These are phyloP conservation scores for Dermolepida albohirtum DNA, from an alignment of 2,888 invertebrate genomes.

Conservation along the genomic window DNA sequence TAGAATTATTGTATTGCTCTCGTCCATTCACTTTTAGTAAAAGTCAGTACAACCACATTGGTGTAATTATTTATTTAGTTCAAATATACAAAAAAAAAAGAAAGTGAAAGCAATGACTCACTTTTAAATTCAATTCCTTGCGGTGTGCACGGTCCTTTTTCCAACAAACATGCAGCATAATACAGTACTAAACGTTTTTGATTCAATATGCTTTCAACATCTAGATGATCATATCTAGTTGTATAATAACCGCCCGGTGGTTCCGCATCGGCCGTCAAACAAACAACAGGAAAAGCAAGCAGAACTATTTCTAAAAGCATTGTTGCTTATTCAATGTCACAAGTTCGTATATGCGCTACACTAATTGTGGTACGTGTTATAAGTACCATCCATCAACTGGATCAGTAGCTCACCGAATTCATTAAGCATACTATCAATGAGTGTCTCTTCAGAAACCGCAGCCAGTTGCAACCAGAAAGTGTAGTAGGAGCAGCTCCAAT, in stretches of 20 bases:
- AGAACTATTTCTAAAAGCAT: conserved; percentile 7
- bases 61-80: no score
- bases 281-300: background rate
- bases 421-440: conserved; percentile 22
- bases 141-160: conserved; percentile 76
- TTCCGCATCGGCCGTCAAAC: conserved; percentile 26
- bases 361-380: conserved; percentile 3
- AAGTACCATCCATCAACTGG: conserved; percentile 1
- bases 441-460: conserved; percentile 7
- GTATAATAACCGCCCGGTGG: conserved; percentile 61
- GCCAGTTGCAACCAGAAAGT: background rate
- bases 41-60: no score
- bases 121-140: conserved; percentile 79
- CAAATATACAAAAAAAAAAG: background rate
- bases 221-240: conserved; percentile 76
- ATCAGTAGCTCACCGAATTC: conserved; percentile 12
- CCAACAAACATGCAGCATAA: conserved; percentile 78
- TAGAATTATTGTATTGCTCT: no score
- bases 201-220: conserved; percentile 75
- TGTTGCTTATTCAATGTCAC: background rate
- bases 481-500: conserved; percentile 17
- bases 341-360: background rate
- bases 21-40: no score
- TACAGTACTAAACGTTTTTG: conserved; percentile 77
- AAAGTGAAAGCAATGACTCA: conserved; percentile 66